These are phyloP conservation scores for Myxocyprinus asiaticus DNA, from an alignment of 2,113 vertebrate genomes.

Conservation along the genomic window DNA sequence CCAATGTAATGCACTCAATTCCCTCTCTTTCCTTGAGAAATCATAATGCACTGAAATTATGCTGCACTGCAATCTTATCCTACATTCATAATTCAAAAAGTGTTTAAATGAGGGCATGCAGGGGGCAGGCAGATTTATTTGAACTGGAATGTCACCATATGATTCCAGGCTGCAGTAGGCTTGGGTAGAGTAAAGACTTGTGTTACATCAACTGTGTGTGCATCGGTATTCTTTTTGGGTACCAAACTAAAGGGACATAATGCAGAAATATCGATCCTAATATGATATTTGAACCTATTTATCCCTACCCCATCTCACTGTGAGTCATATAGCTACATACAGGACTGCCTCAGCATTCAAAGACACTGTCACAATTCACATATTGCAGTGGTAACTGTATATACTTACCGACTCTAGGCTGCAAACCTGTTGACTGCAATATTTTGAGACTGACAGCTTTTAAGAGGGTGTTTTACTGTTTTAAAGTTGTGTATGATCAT, in stretches of 20 bases:
- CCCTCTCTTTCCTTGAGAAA: constrained; percentile 15
- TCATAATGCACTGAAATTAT: constrained; percentile 28
- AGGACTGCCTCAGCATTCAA: background rate
- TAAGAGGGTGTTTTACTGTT: too few species aligned
- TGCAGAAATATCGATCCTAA: background rate
- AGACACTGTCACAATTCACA: background rate
- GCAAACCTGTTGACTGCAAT: too few species aligned
- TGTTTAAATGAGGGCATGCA: background rate
- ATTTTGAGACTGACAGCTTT: too few species aligned
- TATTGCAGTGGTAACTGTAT: background rate
- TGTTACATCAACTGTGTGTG: background rate
- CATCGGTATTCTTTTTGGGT: background rate
- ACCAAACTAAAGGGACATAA: background rate
- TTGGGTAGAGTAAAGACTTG: background rate
- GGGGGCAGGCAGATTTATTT: constrained; percentile 26
- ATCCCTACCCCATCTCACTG: background rate
- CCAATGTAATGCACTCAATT: constrained; percentile 33
- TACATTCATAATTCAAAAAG: background rate
- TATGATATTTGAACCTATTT: constrained; percentile 7
- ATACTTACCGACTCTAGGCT: too few species aligned
- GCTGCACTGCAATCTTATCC: background rate
- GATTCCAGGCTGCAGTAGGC: background rate
- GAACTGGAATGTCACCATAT: background rate
- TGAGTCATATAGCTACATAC: background rate
- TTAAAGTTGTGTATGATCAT: too few species aligned